Conservation (phyloP, 1,140 invertebrate genomes). For the Neoseiulus cucumeris region DNA sequence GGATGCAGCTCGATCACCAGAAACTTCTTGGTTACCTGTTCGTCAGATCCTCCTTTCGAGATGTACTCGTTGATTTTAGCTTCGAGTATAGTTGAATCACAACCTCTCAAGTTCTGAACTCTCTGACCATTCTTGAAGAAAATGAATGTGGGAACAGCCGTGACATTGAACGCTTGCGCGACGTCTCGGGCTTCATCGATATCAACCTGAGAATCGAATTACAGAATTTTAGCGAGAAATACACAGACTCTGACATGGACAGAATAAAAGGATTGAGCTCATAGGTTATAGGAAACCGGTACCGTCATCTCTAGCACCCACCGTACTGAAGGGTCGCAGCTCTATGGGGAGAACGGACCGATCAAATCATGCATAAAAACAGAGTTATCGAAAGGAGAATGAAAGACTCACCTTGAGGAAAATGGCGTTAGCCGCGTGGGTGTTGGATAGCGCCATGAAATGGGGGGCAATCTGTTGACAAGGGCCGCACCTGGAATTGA, state of each 20-base stretch:
- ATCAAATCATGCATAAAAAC: constrained; percentile 5
- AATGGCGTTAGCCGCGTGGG: constrained; percentile 51
- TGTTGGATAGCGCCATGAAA: constrained; percentile 45
- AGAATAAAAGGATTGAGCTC: background rate
- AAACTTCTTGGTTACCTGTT: constrained; percentile 32
- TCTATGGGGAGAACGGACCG: background rate
- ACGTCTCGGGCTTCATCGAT: constrained; percentile 36
- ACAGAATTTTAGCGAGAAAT: background rate
- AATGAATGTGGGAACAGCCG: constrained; percentile 93
- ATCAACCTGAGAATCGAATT: constrained; percentile 2
- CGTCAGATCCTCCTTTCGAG: constrained; percentile 36
- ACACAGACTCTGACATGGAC: background rate
- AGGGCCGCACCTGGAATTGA: constrained; percentile 23
- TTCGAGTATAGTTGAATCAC: constrained; percentile 55
- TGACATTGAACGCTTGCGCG: constrained; percentile 59
- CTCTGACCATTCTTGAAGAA: constrained; percentile 73
- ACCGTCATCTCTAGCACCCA: constrained; percentile 23
- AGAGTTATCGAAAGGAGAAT: background rate
- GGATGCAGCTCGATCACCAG: constrained; percentile 28
- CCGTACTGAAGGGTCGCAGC: too few species aligned
- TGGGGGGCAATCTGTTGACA: constrained; percentile 50
- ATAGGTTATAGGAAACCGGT: constrained; percentile 39
- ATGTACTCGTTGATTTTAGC: constrained; percentile 74
- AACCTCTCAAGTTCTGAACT: constrained; percentile 59
- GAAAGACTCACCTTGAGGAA: constrained; percentile 84